Base-by-base conservation (phyloP, 2,797 vertebrate species). In the Arremon aurantiirostris region DNA sequence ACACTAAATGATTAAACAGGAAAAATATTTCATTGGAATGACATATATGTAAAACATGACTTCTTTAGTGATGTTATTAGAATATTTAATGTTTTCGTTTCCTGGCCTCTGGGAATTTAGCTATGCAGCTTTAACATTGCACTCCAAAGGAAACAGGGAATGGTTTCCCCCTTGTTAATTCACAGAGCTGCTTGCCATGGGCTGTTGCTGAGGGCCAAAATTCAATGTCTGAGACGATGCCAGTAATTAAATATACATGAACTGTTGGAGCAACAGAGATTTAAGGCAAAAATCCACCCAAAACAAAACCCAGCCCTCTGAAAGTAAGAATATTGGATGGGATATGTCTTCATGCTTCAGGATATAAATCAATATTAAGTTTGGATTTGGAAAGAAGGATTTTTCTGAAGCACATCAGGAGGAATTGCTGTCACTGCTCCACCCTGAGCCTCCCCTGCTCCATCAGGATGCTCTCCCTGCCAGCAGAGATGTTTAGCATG, bases 21-120 rank as follows among this genome's bases (percentile, higher is more conserved):
- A 79, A 59, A 94, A 90, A 82, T 76, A 95, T 84, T 91, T 90
- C 65, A 76, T 79, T 90, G 95, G 90, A 93, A 95, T 66, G 90
- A 44, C 82, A 90, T 90, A 37, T 55, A 95, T 90, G 93, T 94
- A 91, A 91, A 94, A 82, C 91, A 91, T 30, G 23, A 27, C 52
- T 96, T 77, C 80, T 96, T 94, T 77, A 86, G 80, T 53, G 66
- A 91, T 84, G 89, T 63, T 95, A 56, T 88, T 95, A 82, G 90
- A 95, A 93, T 93, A 88, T 86, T 91, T 86, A 93, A 94, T 96
- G 85, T 95, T 95, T 96, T 95, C 73, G 37, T 96, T 96, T 96
- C 82, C 79, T 82, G 64, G 68, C 93, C 93, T 70, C 66, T 86
- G 91, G 92, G 93, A 95, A 79, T 94, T 88, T 18, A 87, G 56